Evolutionary conservation across 1,140 invertebrate genomes (phyloP).

Genomic region (Aphaenogaster floridana): DNA sequence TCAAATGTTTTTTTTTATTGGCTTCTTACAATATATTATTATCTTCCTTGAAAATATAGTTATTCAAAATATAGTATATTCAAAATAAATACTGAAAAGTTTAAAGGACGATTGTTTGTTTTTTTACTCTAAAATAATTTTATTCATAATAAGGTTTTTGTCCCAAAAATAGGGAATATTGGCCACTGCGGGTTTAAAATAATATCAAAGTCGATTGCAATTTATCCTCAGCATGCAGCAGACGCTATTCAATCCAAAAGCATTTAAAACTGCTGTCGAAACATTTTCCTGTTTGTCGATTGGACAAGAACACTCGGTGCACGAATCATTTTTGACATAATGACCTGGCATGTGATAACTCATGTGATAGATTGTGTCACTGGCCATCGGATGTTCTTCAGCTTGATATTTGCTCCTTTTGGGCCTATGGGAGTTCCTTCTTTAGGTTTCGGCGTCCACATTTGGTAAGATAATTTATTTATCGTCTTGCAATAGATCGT

Average conservation of each 20-base stretch:
- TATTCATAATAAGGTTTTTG: constrained; percentile 10
- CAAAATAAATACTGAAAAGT: not conserved
- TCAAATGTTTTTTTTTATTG: not conserved
- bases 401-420: constrained; percentile 82
- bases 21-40: not conserved
- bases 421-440: constrained; percentile 84
- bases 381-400: constrained; percentile 83
- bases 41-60: not conserved
- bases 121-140: constrained; percentile 11
- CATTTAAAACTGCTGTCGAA: constrained; percentile 5
- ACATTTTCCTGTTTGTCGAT: constrained; percentile 2
- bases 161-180: not conserved
- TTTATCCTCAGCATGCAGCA: not conserved
- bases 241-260: not conserved
- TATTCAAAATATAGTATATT: constrained; percentile 8
- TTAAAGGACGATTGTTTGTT: not conserved
- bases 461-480: constrained; percentile 88
- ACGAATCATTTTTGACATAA: constrained; percentile 82
- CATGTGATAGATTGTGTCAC: constrained; percentile 85
- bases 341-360: constrained; percentile 86
- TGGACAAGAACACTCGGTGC: constrained; percentile 10
- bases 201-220: not conserved
- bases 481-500: constrained; percentile 88
- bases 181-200: not conserved
- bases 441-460: constrained; percentile 83